Evolutionary conservation across 2,797 vertebrate species (phyloP), one percentile per base, ranked within the genome.

Genomic region (Darevskia nairensis): DNA sequence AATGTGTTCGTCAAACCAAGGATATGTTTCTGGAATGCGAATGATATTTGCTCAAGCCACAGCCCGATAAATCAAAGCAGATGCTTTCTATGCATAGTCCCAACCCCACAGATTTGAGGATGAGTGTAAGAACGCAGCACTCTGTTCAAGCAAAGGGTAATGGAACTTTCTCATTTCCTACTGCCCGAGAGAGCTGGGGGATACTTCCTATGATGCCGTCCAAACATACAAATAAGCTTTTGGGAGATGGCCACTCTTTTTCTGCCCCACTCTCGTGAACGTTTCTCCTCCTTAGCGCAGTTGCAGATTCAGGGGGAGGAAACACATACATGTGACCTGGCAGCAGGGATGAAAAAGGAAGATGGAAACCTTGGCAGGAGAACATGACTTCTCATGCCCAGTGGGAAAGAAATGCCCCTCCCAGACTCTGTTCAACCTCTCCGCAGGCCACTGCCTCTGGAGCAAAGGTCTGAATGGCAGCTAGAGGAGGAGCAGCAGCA

Each of bases 11-110:
- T 98, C 90, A 97, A 95, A 89, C 96, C 93, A 23, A 98, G 95
- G 92, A 99, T 98, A 89, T 97, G 97, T 92, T 95, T 96, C 99
- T 99, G 97, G 80, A 96, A 97, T 82, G 91, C 93, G 91, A 96
- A 97, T 95, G 92, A 94, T 89, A 94, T 84, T 90, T 81, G 79
- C 93, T 97, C 91, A 95, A 46, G 92, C 78, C 88, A 92, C 90
- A 94, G 91, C 46, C 93, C 75, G 11, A 80, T 91, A 94, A 93
- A 90, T 91, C 92, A 94, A 91, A 95, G 89, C 95, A 97, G 95
- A 95, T 95, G 94, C 85, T 82, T 23, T 78, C 74, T 61, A 75
- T 83, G n/a, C 0, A 41, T 17, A 35, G 35, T 74, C 87, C 79
- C 29, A 11, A 9, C 79, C 39, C n/a, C 32, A 27, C 11, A 2